Evolutionary conservation across 2,797 vertebrate species (phyloP), one percentile per base, ranked within the genome.

Genomic region (Pipistrellus pygmaeus): DNA sequence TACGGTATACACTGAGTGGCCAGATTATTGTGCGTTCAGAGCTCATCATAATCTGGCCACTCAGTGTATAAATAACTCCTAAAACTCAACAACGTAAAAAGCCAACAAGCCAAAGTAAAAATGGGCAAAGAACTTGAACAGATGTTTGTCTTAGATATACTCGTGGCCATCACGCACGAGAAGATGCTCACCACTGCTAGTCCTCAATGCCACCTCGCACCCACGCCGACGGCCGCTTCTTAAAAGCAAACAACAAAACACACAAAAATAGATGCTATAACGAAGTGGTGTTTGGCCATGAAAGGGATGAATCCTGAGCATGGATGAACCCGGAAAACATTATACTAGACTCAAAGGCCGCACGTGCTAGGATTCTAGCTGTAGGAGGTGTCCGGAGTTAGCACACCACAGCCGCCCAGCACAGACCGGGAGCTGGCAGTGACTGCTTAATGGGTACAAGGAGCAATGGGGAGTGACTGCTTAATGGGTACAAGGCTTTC

Each of bases 401-500:
- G 80, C 38, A 78, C 90, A 68, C 23, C 11, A 48, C 1, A 55
- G 55, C 85, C 12, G 51, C 12, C 18, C 5, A 32, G 90, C 78
- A 41, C 35, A 71, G 23, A 55, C 4, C 30, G 18, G n/a, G 8
- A 75, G 48, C 15, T 77, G 64, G 32, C 82, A 76, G 73, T 72
- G 57, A 82, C 68, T 25, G 69, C 41, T 93, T 95, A 85, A 88
- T 60, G 85, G 87, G 51, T 38, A 91, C 80, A 86, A 62, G 71
- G 35, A 82, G 32, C n/a, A 92, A 77, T 73, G 48, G n/a, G 81
- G 46, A 92, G 73, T 72, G 57, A 82, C 68, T 25, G 69, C 41
- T 93, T 95, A 85, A 88, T 60, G 85, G 87, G 51, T 38, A 91
- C 80, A 86, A 62, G 71, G 35, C 44, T 95, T 93, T 66, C 91